A percentile compares a stretch with the other conserved stretches of the same genome.
phyloP scores from a whole-genome alignment of 2,888 invertebrate genomes.

The Nemapogon koenigi region DNA sequence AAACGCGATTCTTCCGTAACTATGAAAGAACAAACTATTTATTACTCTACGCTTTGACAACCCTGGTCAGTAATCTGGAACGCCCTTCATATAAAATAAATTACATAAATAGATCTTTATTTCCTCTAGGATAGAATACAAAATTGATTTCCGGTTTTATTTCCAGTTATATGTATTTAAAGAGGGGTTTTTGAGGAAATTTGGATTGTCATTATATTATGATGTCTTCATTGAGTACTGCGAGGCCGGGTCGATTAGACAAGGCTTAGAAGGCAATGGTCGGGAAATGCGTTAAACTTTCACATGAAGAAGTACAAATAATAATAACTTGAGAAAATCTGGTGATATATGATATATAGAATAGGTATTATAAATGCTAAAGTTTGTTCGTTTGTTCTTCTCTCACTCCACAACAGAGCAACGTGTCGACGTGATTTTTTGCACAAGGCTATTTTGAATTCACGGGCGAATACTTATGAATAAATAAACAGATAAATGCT shows the following conservation, averaged over 20 bases:
- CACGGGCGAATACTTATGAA: no score
- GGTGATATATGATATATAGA: no score
- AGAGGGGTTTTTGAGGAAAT: slow-evolving; percentile 37
- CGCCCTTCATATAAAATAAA: slow-evolving; percentile 21
- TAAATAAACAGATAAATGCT: no score
- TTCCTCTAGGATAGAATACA: no score
- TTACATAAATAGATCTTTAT: no score
- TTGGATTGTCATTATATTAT: slow-evolving; percentile 52
- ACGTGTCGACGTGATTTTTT: no score
- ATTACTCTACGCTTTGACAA: slow-evolving; percentile 48
- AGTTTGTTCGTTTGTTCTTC: no score
- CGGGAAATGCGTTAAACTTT: slow-evolving; percentile 27
- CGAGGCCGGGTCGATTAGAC: slow-evolving; percentile 21
- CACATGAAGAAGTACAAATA: neutral
- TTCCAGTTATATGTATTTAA: slow-evolving; percentile 8
- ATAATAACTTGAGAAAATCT: neutral
- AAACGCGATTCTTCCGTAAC: slow-evolving; percentile 36
- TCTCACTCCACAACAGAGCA: no score
- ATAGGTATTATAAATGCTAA: no score
- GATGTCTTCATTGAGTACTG: slow-evolving; percentile 42
- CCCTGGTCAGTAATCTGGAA: slow-evolving; percentile 28
- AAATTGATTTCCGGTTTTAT: neutral
- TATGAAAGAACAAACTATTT: slow-evolving; percentile 43
- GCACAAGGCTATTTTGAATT: no score
- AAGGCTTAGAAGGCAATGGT: slow-evolving; percentile 24